Conservation (phyloP, 2,113 vertebrate species). For the Semnornis frantzii region DNA sequence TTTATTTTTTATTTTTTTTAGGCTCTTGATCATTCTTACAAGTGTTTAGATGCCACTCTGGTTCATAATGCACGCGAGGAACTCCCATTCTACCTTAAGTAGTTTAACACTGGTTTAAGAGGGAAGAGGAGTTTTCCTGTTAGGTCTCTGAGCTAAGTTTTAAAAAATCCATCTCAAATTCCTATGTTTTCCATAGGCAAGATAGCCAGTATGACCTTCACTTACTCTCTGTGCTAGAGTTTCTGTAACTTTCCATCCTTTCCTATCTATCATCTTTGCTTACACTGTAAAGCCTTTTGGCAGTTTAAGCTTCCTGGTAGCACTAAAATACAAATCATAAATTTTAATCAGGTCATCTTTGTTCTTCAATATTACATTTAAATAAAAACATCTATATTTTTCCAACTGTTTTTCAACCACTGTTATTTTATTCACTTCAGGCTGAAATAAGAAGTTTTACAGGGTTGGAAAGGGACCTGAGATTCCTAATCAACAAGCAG, state of each 20-base stretch:
- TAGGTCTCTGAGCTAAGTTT: background rate
- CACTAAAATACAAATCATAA: conserved; percentile 9
- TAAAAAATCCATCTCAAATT: background rate
- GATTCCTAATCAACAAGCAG: too few relatives aligned
- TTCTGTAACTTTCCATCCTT: conserved; percentile 7
- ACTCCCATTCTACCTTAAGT: background rate
- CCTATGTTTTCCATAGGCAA: background rate
- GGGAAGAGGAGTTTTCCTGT: background rate
- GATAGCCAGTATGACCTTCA: background rate
- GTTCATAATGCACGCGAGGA: background rate
- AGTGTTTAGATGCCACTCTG: background rate
- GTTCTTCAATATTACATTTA: background rate
- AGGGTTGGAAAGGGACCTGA: background rate
- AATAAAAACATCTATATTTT: background rate
- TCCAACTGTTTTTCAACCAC: background rate
- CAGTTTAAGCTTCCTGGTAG: conserved; percentile 7
- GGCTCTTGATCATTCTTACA: background rate
- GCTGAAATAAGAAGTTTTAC: background rate
- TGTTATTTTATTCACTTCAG: background rate
- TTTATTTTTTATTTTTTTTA: background rate
- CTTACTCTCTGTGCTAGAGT: background rate
- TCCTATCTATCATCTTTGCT: background rate
- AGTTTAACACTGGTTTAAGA: background rate
- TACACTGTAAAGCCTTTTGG: background rate
- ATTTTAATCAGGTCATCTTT: conserved; percentile 19